These are phyloP conservation scores for Phrynocephalus guinanensis DNA, from an alignment of 2,797 vertebrate genomes.

Conservation along the genomic window DNA sequence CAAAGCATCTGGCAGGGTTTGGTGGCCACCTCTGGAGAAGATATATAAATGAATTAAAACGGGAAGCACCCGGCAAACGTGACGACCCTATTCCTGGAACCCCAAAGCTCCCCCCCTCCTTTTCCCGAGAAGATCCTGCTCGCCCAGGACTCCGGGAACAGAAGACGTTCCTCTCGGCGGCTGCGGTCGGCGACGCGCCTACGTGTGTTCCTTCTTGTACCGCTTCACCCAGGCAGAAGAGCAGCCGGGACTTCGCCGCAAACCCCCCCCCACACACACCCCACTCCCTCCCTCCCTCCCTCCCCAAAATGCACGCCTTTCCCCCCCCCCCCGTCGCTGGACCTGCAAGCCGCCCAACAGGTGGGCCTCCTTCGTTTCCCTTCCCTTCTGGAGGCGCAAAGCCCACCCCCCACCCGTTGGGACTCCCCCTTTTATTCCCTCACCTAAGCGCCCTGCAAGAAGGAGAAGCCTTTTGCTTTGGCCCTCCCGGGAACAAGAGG, in stretches of 20 bases:
- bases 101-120: background rate
- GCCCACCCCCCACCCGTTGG: background rate
- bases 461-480: too few relatives aligned
- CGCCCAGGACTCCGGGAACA: background rate
- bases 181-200: background rate
- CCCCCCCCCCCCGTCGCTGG: too few relatives aligned
- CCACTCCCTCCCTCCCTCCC: background rate
- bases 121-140: background rate
- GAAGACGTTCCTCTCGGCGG: background rate
- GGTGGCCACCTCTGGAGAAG: background rate
- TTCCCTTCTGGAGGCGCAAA: background rate
- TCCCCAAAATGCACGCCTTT: background rate
- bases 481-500: too few relatives aligned
- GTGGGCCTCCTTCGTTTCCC: background rate
- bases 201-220: slow-evolving; percentile 2
- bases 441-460: too few relatives aligned
- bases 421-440: background rate
- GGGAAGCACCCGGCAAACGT: background rate
- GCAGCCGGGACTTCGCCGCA: background rate
- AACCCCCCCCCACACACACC: too few relatives aligned
- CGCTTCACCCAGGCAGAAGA: background rate
- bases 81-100: too few relatives aligned
- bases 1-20: background rate
- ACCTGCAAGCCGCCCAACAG: background rate
- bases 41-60: background rate